Base-by-base conservation (phyloP, 2,797 vertebrate species). In the Micromesistius poutassou region DNA sequence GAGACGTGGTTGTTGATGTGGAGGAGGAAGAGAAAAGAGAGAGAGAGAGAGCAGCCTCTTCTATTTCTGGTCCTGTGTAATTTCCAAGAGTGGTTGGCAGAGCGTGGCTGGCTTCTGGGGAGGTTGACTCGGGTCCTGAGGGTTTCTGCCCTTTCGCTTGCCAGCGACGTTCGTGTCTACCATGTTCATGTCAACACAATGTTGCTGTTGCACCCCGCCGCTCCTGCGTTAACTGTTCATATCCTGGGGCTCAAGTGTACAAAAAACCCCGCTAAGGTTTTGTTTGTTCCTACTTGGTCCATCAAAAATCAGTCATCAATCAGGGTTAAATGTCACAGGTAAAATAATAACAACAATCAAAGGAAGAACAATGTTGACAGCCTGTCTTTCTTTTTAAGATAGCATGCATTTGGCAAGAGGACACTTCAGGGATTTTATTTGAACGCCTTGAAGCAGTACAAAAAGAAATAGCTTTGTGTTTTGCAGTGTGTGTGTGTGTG, bases 31-130 rank as follows among this genome's bases (percentile, higher is more conserved):
- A 71, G 50, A 74, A 77, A n/a, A 85, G 74, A 76, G 74, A 55
- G 66, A 76, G 74, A 55, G 66, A 72, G 38, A 46, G 87, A 84
- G 80, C 74, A 46, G 80, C 77, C 72, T 88, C 85, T 22, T 88
- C 84, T 89, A 86, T 92, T 90, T 89, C 83, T 78, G 76, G 87
- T 84, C 70, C 80, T 30, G 76, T 86, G 79, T 87, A 90, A 91
- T 90, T 89, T 91, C 79, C 86, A 85, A 81, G 79, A 83, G 86
- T 80, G 84, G 81, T 79, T 79, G 84, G 85, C 86, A 81, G 85
- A 84, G 87, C 81, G 75, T 83, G 81, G 78, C 82, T 25, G 46
- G 42, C 46, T 22, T 62, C 22, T n/a, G 55, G 55, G 55, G 22
- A 8, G 55, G 55, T 62, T 5, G 55, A 46, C 42, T 55, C 30